phyloP scores from a whole-genome alignment of 2,113 vertebrate species.

The Charina bottae region DNA sequence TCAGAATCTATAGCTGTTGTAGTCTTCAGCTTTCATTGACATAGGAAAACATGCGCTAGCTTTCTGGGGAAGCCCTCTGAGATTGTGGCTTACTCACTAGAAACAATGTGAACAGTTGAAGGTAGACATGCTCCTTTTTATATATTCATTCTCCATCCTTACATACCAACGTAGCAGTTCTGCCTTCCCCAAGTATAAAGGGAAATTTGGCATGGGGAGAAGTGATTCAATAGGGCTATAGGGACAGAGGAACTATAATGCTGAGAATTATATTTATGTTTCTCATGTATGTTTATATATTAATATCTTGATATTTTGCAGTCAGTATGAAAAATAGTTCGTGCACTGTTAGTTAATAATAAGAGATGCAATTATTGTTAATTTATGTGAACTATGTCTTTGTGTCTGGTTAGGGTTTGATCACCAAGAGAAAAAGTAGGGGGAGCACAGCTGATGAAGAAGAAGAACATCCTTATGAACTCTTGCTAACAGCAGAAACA shows the following conservation, averaged over 20 bases:
- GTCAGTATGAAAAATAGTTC: not conserved
- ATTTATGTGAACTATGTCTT: slow-evolving; percentile 27
- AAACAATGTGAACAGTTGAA: not conserved
- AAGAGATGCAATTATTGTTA: not conserved
- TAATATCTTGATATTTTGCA: slow-evolving; percentile 1
- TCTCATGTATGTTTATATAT: not conserved
- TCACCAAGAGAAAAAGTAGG: slow-evolving; percentile 77
- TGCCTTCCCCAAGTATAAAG: not conserved
- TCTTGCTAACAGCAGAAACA: slow-evolving; percentile 89
- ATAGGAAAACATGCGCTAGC: not conserved
- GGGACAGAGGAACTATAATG: not conserved
- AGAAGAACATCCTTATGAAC: slow-evolving; percentile 92
- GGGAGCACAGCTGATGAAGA: slow-evolving; percentile 73
- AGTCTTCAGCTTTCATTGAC: not conserved
- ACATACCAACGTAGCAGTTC: not conserved
- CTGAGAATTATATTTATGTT: not conserved
- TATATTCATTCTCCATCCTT: not conserved
- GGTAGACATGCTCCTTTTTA: not conserved
- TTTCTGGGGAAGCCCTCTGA: not conserved
- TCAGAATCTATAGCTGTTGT: not conserved
- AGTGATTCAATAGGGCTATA: not conserved
- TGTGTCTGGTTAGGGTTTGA: slow-evolving; percentile 74
- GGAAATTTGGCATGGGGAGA: not conserved
- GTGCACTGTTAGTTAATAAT: not conserved
- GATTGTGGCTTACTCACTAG: not conserved